phyloP scores from a whole-genome alignment of 37 sponge, comb jelly and placozoan genomes.

The Ianthella basta region DNA sequence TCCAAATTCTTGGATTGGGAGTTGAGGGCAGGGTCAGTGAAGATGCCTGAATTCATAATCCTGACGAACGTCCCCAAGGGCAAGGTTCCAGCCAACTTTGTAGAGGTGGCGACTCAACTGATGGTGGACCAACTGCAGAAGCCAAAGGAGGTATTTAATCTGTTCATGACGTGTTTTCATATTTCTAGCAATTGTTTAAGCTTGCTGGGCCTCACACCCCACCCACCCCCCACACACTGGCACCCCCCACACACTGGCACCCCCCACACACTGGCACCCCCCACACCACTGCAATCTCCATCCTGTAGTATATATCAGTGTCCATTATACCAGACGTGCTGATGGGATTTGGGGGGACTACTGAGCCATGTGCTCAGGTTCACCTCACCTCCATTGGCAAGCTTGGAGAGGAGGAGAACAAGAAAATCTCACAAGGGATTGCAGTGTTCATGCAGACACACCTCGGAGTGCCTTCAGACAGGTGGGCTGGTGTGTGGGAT shows the following conservation, averaged over 20 bases:
- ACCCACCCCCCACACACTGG: no score
- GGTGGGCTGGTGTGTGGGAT: neutral
- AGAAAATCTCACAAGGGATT: conserved; percentile 32
- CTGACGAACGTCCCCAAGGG: neutral
- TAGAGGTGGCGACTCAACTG: neutral
- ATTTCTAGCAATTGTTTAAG: no score
- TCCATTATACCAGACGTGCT: conserved; percentile 32
- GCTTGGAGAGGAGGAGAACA: conserved; percentile 49
- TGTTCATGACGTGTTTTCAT: no score
- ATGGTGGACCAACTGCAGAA: neutral
- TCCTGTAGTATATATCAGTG: conserved; percentile 47
- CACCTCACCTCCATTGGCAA: conserved; percentile 43
- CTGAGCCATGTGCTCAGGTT: conserved; percentile 48
- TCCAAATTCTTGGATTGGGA: no score
- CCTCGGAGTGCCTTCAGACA: conserved; percentile 13
- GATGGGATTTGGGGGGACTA: conserved; percentile 39
- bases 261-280: no score
- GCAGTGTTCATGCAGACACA: conserved; percentile 30
- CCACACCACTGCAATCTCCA: no score
- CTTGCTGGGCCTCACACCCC: no score
- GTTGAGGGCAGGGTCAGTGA: neutral
- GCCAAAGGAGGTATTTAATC: no score
- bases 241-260: no score
- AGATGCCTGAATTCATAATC: conserved; percentile 2
- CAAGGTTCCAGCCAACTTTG: neutral